Evolutionary conservation across 1,140 invertebrate genomes (phyloP).

Genomic region (Drosophila kurseongensis): DNA sequence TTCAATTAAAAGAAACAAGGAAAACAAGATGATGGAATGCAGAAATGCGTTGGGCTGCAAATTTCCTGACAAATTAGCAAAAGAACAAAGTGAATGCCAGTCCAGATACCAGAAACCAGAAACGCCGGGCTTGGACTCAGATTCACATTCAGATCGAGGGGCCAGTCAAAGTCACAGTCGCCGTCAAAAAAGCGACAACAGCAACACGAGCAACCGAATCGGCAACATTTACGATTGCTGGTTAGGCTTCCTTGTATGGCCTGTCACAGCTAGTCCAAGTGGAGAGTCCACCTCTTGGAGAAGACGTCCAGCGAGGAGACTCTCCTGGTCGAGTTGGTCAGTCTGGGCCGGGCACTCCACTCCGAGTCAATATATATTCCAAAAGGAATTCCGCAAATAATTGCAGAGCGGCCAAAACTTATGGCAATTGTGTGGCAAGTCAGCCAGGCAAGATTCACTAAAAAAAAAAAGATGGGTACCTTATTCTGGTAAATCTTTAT

Average conservation of each 20-base stretch:
- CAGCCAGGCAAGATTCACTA: conserved; percentile 14
- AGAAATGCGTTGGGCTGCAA: conserved; percentile 45
- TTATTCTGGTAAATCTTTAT: background rate
- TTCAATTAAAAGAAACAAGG: too few species aligned
- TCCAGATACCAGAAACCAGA: conserved; percentile 1
- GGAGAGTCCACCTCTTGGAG: conserved; percentile 22
- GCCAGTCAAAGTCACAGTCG: conserved; percentile 18
- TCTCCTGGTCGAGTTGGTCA: conserved; percentile 19
- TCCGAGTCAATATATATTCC: conserved; percentile 82
- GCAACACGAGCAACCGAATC: conserved; percentile 29
- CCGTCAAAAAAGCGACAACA: conserved; percentile 26
- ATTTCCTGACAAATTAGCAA: conserved; percentile 75
- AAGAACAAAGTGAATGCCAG: conserved; percentile 27
- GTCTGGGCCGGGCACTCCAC: conserved; percentile 44
- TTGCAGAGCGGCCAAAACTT: conserved; percentile 74
- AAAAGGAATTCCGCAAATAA: conserved; percentile 84
- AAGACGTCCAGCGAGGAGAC: conserved; percentile 33
- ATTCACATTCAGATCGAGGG: conserved; percentile 1
- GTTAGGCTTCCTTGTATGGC: conserved; percentile 71
- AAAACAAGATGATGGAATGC: conserved; percentile 14
- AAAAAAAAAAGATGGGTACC: background rate
- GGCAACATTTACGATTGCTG: conserved; percentile 35
- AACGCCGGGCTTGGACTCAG: conserved; percentile 7
- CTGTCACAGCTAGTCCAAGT: conserved; percentile 65
- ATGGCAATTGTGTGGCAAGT: conserved; percentile 73